Percentiles rank a stretch among this genome's conserved stretches.
Evolutionary conservation across 1,140 invertebrate species (phyloP).

Genomic region (fruit fly (Drosophila melanogaster)): Release_6_plus_ISO1_MT NT_033777.3:15076001-15076500

Average conservation of each 20-base stretch:
- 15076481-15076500: background rate
- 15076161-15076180: constrained; percentile 13
- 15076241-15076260: background rate
- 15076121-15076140: constrained; percentile 45
- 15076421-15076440: constrained; percentile 62
- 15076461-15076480: constrained; percentile 48
- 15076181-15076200: constrained; percentile 23
- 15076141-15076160: constrained; percentile 6
- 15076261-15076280: constrained; percentile 1
- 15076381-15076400: constrained; percentile 56
- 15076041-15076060: constrained; percentile 31
- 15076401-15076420: constrained; percentile 51
- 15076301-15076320: constrained; percentile 18
- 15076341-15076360: constrained; percentile 42
- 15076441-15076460: constrained; percentile 50
- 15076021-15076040: constrained; percentile 10
- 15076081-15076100: constrained; percentile 62
- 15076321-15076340: constrained; percentile 5
- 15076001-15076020: constrained; percentile 24
- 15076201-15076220: constrained; percentile 16
- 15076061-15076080: constrained; percentile 65
- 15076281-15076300: constrained; percentile 4
- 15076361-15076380: constrained; percentile 27
- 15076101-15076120: constrained; percentile 60
- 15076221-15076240: constrained; percentile 5